Conservation (phyloP, 2,113 vertebrate genomes). For the Accipiter virgatus region DNA sequence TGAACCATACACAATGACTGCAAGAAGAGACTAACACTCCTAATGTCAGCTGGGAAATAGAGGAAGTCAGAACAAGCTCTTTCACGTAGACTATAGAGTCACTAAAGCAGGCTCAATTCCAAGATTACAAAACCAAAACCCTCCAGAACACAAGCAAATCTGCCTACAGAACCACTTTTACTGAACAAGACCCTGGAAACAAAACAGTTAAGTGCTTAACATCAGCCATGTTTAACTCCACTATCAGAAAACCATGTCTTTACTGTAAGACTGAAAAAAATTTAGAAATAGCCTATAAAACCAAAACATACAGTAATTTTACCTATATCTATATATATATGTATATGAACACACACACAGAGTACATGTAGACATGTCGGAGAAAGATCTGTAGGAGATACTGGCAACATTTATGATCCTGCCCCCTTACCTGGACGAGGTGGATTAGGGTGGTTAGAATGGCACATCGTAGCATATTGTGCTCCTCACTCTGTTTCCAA, state of each 20-base stretch:
- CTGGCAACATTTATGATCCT: neutral
- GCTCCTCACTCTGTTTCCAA: slow-evolving; percentile 98
- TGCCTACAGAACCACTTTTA: neutral
- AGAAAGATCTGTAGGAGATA: neutral
- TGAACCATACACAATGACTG: neutral
- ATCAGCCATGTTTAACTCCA: neutral
- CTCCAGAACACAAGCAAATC: neutral
- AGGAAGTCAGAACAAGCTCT: neutral
- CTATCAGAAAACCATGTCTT: neutral
- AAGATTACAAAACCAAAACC: neutral
- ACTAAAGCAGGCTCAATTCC: neutral
- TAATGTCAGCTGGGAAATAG: neutral
- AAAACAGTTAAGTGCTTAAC: neutral
- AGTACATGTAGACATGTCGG: neutral
- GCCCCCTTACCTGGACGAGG: slow-evolving; percentile 85
- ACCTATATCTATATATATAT: neutral
- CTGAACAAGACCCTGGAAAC: neutral
- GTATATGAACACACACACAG: neutral
- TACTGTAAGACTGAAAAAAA: neutral
- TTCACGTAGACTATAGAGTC: neutral
- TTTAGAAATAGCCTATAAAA: neutral
- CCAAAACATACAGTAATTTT: neutral
- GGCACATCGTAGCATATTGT: slow-evolving; percentile 98
- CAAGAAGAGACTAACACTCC: neutral
- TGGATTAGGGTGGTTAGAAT: slow-evolving; percentile 94